Evolutionary conservation across 1,140 invertebrate genomes (phyloP), one percentile per base, ranked within the genome.

Genomic region (Aphelenchoides avenae): DNA sequence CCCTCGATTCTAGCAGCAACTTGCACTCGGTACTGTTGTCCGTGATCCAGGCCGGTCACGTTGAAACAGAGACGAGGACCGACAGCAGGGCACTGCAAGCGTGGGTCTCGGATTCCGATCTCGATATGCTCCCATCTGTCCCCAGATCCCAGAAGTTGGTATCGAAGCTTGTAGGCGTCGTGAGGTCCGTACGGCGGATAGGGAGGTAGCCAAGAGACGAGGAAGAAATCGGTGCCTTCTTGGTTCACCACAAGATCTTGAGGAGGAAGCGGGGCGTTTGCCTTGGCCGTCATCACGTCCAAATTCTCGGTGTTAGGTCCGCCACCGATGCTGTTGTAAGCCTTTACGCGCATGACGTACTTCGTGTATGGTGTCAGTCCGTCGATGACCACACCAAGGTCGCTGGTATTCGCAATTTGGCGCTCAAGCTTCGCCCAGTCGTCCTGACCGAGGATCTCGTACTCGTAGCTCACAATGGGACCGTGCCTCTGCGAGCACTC

Each of bases 211-310:
- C 61, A 64, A 30, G 59, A 61, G 22, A 61, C 48, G 4, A 46
- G 36, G 18, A 61, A 64, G 62, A 71, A 73, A 40, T 74, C 63
- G 33, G 70, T 70, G 31, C 73, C 72, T 56, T 77, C 74, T 44
- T 76, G 73, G 29, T 68, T 75, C 40, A 75, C 73, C n/a, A 77
- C 75, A 37, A 75, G 46, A 52, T 75, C 73, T 52, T 75, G 73
- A 7, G 73, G 73, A 30, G 73, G 73, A n/a, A 75, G 63, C 20
- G 73, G 73, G 7, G 73, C 73, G 40, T 71, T 56, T 20, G 73
- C 73, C 43, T 77, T 77, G 4, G 75, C 70, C 13, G 75, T 75
- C 75, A 77, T 77, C 6, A 76, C 75, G 48, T 73, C 73, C 36
- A 75, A 57, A 57, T 75, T 76, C 43, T 77, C 75, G 4, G 73